phyloP scores from a whole-genome alignment of 1,140 invertebrate genomes.

The Drosophila sucinea region DNA sequence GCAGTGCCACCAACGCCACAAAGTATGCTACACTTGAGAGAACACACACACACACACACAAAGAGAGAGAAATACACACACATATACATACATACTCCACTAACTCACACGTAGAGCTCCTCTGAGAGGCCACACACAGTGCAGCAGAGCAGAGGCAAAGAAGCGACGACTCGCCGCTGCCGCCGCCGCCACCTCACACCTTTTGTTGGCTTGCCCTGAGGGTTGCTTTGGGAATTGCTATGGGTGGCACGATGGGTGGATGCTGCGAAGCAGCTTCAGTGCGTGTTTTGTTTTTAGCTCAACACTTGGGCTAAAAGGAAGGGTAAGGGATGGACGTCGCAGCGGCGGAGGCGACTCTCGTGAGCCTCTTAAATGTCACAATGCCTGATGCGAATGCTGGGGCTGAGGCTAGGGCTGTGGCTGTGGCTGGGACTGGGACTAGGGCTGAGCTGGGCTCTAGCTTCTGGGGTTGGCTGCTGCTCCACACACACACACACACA shows the following conservation, averaged over 20 bases:
- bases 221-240: constrained; percentile 64
- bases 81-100: constrained; percentile 34
- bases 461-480: constrained; percentile 60
- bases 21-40: constrained; percentile 65
- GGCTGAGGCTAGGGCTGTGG: constrained; percentile 24
- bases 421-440: constrained; percentile 19
- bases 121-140: constrained; percentile 56
- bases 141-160: constrained; percentile 16
- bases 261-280: constrained; percentile 14
- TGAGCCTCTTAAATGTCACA: constrained; percentile 78
- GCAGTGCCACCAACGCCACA: constrained; percentile 61
- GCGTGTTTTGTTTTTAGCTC: constrained; percentile 75
- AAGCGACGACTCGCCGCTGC: background rate
- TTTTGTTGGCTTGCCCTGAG: constrained; percentile 56
- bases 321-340: background rate
- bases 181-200: constrained; percentile 50
- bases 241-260: background rate
- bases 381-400: constrained; percentile 70
- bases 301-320: constrained; percentile 18
- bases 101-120: constrained; percentile 44
- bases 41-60: constrained; percentile 38
- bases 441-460: constrained; percentile 22
- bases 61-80: constrained; percentile 19
- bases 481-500: constrained; percentile 20
- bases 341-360: constrained; percentile 49